Evolutionary conservation across 2,797 vertebrate genomes (phyloP).

Genomic region (Picus viridis): DNA sequence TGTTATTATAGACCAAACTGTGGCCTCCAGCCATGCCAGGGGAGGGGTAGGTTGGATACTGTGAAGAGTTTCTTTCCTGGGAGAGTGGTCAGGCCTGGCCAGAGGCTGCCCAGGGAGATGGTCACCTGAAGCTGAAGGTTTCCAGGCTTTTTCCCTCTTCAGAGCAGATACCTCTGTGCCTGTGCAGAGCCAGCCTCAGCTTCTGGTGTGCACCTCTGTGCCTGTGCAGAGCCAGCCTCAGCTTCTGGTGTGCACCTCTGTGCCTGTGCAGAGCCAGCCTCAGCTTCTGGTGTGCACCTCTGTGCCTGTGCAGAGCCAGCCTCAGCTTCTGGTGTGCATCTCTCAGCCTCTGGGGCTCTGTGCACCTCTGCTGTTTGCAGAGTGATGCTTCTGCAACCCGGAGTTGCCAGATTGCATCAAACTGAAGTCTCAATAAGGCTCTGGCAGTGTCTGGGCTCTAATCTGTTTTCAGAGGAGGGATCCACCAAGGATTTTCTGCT

Average conservation of each 20-base stretch:
- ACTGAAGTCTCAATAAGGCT: not conserved
- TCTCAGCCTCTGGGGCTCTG: not conserved
- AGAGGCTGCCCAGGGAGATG: no score
- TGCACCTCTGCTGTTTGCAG: not conserved
- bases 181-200: no score
- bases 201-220: no score
- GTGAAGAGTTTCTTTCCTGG: no score
- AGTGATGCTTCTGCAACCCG: not conserved
- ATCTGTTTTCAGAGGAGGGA: not conserved
- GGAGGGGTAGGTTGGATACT: no score
- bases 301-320: not conserved
- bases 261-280: not conserved
- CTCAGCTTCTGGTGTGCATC: not conserved
- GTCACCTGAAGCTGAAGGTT: rapidly evolving
- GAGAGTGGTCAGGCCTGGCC: no score
- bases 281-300: not conserved
- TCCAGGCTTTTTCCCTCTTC: not conserved
- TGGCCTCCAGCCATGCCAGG: no score
- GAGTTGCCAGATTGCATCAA: not conserved
- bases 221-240: not conserved
- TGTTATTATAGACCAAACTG: rapidly evolving
- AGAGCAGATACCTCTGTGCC: no score
- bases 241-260: not conserved
- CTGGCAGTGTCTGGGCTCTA: not conserved
- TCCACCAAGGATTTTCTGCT: not conserved